Conservation (phyloP, 2,797 vertebrate genomes). For the Enteromius argenteus region DNA sequence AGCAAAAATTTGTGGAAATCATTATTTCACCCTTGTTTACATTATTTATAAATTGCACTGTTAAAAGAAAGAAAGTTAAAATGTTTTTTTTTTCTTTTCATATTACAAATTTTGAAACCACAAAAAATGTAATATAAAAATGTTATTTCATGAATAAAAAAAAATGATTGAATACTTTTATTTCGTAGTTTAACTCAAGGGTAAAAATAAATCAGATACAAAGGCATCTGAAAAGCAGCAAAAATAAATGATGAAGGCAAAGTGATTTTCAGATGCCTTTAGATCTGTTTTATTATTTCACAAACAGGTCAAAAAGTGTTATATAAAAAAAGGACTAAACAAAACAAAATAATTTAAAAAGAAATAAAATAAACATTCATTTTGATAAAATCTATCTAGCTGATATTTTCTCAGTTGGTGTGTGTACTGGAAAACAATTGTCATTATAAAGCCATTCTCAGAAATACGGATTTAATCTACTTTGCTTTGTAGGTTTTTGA, state of each 20-base stretch:
- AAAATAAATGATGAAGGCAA: background rate
- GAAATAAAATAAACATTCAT: background rate
- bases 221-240: background rate
- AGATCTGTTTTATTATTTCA: background rate
- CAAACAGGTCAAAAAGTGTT: background rate
- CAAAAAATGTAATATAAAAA: background rate
- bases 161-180: background rate
- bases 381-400: background rate
- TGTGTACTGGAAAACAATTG: slow-evolving; percentile 30
- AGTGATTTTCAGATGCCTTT: background rate
- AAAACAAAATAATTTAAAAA: background rate
- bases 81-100: background rate
- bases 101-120: too few species aligned
- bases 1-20: background rate
- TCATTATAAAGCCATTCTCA: slow-evolving; percentile 48
- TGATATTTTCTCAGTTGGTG: background rate
- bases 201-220: background rate
- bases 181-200: background rate
- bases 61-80: background rate
- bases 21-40: background rate
- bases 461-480: slow-evolving; percentile 50
- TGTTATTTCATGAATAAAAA: background rate
- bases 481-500: slow-evolving; percentile 17
- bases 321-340: background rate
- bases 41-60: background rate